Evolutionary conservation across 1,140 invertebrate genomes (phyloP).

Genomic region (Drosophila rhopaloa): DNA sequence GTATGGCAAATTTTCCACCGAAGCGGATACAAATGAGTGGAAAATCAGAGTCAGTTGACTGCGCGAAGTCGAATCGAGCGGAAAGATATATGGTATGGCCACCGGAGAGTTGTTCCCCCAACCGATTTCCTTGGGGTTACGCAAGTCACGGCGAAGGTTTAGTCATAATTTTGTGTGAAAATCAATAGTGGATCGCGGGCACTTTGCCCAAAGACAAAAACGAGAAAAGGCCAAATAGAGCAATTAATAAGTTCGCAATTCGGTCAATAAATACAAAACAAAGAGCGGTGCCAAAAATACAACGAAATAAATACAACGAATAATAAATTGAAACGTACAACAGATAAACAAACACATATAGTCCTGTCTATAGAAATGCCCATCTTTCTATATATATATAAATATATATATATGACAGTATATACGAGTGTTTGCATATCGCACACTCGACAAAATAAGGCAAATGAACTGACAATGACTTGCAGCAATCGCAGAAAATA

Average conservation of each 20-base stretch:
- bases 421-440: slow-evolving; percentile 21
- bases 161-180: slow-evolving; percentile 40
- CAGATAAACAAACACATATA: slow-evolving; percentile 27
- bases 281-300: slow-evolving; percentile 48
- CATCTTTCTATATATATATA: slow-evolving; percentile 3
- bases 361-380: neutral
- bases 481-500: slow-evolving; percentile 21
- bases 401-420: slow-evolving; percentile 9
- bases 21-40: slow-evolving; percentile 13
- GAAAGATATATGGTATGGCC: neutral
- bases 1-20: slow-evolving; percentile 4
- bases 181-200: slow-evolving; percentile 54
- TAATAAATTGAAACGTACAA: slow-evolving; percentile 43
- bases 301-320: slow-evolving; percentile 34
- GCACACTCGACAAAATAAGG: slow-evolving; percentile 25
- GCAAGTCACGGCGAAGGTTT: slow-evolving; percentile 16
- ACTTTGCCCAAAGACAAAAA: slow-evolving; percentile 48
- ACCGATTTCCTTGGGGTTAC: slow-evolving; percentile 9
- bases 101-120: neutral
- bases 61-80: slow-evolving; percentile 49
- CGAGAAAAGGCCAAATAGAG: slow-evolving; percentile 20
- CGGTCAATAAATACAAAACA: slow-evolving; percentile 70
- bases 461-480: slow-evolving; percentile 73
- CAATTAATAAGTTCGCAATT: slow-evolving; percentile 75
- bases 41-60: slow-evolving; percentile 62